These are phyloP conservation scores for Athalia rosae DNA, from an alignment of 2,888 invertebrate genomes.

Conservation along the genomic window DNA sequence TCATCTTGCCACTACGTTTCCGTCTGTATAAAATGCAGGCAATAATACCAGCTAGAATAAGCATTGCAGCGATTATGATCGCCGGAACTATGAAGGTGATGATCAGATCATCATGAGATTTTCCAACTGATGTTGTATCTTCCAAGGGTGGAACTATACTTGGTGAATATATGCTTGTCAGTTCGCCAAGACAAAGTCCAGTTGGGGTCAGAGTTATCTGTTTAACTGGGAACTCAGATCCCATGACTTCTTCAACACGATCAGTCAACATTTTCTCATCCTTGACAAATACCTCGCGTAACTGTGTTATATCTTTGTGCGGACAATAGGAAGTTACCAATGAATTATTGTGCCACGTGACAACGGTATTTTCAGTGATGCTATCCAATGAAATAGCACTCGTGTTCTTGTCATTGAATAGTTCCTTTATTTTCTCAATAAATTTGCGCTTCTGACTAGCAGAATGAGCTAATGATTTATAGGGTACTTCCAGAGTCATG, in stretches of 20 bases:
- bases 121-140: slow-evolving; percentile 69
- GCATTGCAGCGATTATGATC: slow-evolving; percentile 90
- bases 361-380: slow-evolving; percentile 81
- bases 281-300: slow-evolving; percentile 83
- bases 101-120: slow-evolving; percentile 80
- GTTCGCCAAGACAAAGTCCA: slow-evolving; percentile 76
- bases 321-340: slow-evolving; percentile 85
- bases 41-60: slow-evolving; percentile 89
- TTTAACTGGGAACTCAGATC: slow-evolving; percentile 81
- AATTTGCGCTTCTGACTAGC: slow-evolving; percentile 86
- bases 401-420: slow-evolving; percentile 86
- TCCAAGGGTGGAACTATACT: slow-evolving; percentile 66
- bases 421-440: slow-evolving; percentile 84
- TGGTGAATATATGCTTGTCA: slow-evolving; percentile 69
- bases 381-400: slow-evolving; percentile 84
- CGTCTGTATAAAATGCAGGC: slow-evolving; percentile 92
- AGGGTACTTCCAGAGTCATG: slow-evolving; percentile 84
- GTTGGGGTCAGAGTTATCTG: slow-evolving; percentile 75
- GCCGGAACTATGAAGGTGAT: slow-evolving; percentile 93
- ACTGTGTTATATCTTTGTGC: slow-evolving; percentile 82
- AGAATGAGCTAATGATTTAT: slow-evolving; percentile 82
- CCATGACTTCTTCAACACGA: slow-evolving; percentile 81
- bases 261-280: slow-evolving; percentile 78
- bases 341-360: slow-evolving; percentile 89
- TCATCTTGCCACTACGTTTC: slow-evolving; percentile 90